Base-by-base conservation (phyloP, 2,113 vertebrate genomes). In the Agelaius phoeniceus region DNA sequence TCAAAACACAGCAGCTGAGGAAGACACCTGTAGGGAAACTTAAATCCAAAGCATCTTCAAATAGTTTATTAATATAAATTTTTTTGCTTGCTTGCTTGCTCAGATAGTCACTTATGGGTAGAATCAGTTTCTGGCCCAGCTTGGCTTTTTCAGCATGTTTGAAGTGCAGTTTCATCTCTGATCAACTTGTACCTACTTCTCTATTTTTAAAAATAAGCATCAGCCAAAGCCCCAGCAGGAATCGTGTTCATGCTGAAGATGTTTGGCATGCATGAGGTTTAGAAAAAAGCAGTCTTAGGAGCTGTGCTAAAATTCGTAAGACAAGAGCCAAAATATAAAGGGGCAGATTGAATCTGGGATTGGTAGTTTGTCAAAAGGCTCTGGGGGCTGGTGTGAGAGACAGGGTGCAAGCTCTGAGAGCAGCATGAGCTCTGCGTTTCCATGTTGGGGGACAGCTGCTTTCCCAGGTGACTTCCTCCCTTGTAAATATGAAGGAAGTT, bases 151-250 rank as follows among this genome's bases (percentile, higher is more conserved):
- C 78, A 88, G 44, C 41, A 10, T 61, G n/a, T 51, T 87, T 78
- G 35, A 89, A 91, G 54, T 69, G n/a, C 78, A 84, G 35, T 63
- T 92, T 93, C 58, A 72, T 68, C 55, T 76, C 35, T n/a, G 30
- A 66, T 75, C 55, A 94, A 79, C 72, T 90, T 95, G 43, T 49
- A 77, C 87, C 87, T 87, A 89, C 59, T 91, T 96, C 62, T 88
- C 30, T 90, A 73, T 95, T 94, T 97, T 91, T 93, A 96, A 89
- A 95, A 91, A 81, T 58, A 76, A 72, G 59, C 6, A 24, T 95
- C 88, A 83, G 59, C 77, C 79, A 30, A 33, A 90, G 57, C 35
- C 23, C 12, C 77, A 73, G 44, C 43, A 89, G 76, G 49, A 85
- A 51, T 73, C 27, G 2, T 67, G 57, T 59, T 81, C 58, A 7